Conservation (phyloP, 2,113 vertebrate genomes). For the Lepisosteus osseus region DNA sequence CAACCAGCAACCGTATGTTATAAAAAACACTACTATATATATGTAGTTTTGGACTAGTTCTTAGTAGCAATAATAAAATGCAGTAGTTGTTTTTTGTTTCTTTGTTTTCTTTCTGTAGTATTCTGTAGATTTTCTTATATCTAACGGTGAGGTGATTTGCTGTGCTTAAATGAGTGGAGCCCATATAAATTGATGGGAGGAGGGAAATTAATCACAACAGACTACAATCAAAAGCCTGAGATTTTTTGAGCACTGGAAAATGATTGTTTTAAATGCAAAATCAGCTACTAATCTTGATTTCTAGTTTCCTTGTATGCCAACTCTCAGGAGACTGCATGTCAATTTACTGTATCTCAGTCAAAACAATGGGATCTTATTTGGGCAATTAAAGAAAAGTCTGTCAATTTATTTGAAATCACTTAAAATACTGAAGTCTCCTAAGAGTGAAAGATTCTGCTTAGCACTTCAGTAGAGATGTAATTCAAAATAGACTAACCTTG, state of each 20-base stretch:
- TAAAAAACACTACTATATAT: conserved; percentile 21
- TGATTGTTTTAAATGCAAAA: too few species aligned
- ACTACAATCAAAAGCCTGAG: too few species aligned
- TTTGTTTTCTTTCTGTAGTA: too few species aligned
- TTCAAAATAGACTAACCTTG: conserved; percentile 41
- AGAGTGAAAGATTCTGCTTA: conserved; percentile 39
- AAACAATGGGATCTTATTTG: too few species aligned
- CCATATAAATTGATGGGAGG: background rate
- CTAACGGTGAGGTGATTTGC: conserved; percentile 4
- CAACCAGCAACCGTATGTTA: conserved; percentile 77
- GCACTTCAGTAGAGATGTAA: conserved; percentile 38
- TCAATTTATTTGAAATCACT: too few species aligned
- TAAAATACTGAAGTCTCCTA: conserved; percentile 54
- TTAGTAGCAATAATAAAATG: too few species aligned
- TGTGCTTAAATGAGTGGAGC: too few species aligned
- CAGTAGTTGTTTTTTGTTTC: too few species aligned
- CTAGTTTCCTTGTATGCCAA: conserved; percentile 5
- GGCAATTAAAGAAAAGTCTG: too few species aligned
- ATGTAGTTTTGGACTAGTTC: background rate
- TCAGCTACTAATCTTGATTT: conserved; percentile 17
- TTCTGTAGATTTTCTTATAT: too few species aligned
- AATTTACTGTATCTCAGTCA: too few species aligned
- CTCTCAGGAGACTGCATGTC: conserved; percentile 35
- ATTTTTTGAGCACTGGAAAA: too few species aligned
- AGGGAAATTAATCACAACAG: conserved; percentile 25